Base-by-base conservation (phyloP, 2,113 vertebrate species). In the Prochilodus magdalenae region DNA sequence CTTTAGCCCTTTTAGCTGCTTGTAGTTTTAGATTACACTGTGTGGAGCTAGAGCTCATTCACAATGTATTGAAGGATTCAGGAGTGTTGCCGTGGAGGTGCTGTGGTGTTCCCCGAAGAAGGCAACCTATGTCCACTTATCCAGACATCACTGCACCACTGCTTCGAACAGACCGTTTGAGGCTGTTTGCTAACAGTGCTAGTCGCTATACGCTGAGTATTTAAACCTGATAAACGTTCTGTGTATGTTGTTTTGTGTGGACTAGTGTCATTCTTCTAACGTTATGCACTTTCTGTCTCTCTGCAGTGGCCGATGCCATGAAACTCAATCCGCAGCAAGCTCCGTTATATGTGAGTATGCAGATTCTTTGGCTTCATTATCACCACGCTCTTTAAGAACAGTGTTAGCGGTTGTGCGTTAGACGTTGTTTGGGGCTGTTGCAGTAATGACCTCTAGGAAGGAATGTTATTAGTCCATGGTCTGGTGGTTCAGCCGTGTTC, bases 271-370 rank as follows among this genome's bases (percentile, higher is more conserved):
- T 51, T 18, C 36, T 33, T 8, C 51, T 73, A 79, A 73, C 18
- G 16, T 75, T 84, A 15, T 14, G 22, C 49, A 40, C 30, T 26
- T 36, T 70, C 53, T 53, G 27, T 77, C 33, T 77, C 62, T 78
- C 77, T 4, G 1, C 74, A 87, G 86, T 60, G 73, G 63, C 81
- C 57, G 72, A 71, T 75, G 86, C 71, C 80, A 87, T 87, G 86
- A 87, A 87, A 80, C 74, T 87, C 26, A 87, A 83, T 80, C 83
- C 83, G 57, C 81, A 83, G 67, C 81, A 85, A 83, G 86, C 86
- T 27, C 86, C 86, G 5, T 75, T 87, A 75, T 87, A 87, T 70
- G 86, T 87, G 72, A 87, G 86, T 87, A 76, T 53, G 18, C 15
- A 6, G 27, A 26, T 53, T 26, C 55, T 75, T 18, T 60, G 12